Conservation (phyloP, 1,140 invertebrate genomes). For the Myzus persicae region DNA sequence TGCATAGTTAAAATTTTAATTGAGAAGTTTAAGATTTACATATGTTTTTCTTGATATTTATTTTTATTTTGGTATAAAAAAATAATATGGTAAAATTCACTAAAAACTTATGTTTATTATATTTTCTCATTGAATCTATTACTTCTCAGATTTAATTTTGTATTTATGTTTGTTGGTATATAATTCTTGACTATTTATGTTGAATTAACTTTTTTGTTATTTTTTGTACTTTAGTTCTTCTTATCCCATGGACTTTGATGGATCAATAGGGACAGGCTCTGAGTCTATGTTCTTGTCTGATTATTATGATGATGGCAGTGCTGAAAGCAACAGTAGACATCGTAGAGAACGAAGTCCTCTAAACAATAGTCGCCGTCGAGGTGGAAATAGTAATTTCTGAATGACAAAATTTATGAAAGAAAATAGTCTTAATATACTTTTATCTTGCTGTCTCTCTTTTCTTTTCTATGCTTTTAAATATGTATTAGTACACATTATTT, state of each 20-base stretch:
- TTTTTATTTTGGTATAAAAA: neutral
- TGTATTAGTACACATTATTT: neutral
- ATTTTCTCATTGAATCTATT: neutral
- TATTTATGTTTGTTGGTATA: neutral
- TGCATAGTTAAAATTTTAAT: neutral
- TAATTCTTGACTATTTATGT: neutral
- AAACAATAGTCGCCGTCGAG: neutral
- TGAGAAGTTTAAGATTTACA: neutral
- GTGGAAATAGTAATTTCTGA: neutral
- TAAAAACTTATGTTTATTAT: neutral
- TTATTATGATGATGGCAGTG: constrained; percentile 33
- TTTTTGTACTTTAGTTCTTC: neutral
- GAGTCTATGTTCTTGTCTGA: neutral
- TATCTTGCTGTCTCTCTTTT: neutral
- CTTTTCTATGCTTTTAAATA: neutral
- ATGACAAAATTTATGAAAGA: neutral
- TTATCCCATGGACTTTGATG: constrained; percentile 54
- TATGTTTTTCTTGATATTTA: neutral
- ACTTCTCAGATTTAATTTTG: neutral
- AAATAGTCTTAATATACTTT: neutral
- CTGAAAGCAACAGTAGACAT: neutral
- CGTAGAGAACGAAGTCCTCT: constrained; percentile 43
- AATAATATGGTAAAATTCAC: neutral
- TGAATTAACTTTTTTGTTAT: neutral
- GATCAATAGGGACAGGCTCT: neutral